These are phyloP conservation scores for Solenopsis fugax DNA, from an alignment of 1,140 invertebrate genomes.

Conservation along the genomic window DNA sequence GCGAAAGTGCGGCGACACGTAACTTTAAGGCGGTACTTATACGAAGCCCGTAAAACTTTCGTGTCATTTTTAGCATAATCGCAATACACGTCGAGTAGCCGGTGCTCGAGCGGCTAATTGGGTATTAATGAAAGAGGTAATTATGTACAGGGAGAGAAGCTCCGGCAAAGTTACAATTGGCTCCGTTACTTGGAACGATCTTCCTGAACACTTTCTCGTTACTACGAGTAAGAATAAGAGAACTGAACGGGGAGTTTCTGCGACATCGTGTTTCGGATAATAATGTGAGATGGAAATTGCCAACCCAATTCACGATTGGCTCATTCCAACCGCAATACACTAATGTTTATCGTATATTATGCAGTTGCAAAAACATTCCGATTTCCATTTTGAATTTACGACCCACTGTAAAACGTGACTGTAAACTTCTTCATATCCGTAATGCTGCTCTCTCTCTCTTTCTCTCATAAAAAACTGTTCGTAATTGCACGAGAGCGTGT, in stretches of 20 bases:
- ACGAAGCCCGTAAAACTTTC: constrained; percentile 45
- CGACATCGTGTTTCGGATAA: neutral
- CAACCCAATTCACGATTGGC: neutral
- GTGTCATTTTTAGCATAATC: constrained; percentile 60
- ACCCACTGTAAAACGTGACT: constrained; percentile 28
- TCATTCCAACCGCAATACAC: neutral
- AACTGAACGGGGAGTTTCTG: neutral
- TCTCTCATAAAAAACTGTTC: neutral
- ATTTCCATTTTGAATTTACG: constrained; percentile 3
- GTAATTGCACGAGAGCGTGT: neutral
- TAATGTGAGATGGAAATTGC: neutral
- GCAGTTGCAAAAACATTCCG: constrained; percentile 5
- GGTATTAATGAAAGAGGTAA: constrained; percentile 57
- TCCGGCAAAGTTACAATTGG: constrained; percentile 52
- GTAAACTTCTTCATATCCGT: neutral
- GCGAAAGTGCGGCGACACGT: constrained; percentile 28
- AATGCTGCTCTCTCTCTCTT: neutral
- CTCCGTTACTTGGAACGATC: constrained; percentile 26
- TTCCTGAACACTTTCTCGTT: constrained; percentile 9
- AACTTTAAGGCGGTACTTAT: constrained; percentile 42
- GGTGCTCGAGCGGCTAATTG: constrained; percentile 36
- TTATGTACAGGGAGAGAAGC: constrained; percentile 32
- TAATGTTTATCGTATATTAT: neutral
- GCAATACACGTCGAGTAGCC: constrained; percentile 40
- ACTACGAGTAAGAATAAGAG: constrained; percentile 14